Evolutionary conservation across 2,113 vertebrate genomes (phyloP).

Genomic region (Mionectes macconnelli): DNA sequence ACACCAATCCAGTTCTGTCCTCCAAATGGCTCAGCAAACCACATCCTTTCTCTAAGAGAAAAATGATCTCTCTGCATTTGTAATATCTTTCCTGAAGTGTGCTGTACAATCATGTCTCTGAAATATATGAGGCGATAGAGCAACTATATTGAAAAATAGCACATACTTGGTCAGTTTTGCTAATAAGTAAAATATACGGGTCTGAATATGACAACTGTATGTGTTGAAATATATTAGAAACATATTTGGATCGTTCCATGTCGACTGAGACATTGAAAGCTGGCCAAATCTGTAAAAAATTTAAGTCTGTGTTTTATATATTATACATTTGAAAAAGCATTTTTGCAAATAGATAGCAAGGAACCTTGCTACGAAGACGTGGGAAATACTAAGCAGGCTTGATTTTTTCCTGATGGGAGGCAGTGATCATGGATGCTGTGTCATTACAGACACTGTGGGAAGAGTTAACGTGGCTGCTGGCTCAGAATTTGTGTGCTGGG

Average conservation of each 20-base stretch:
- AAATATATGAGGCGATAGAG: conserved; percentile 64
- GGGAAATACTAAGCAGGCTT: conserved; percentile 22
- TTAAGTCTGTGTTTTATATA: conserved; percentile 26
- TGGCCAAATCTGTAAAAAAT: conserved; percentile 42
- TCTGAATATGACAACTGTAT: conserved; percentile 55
- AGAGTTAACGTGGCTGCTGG: conserved; percentile 41
- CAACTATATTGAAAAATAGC: conserved; percentile 62
- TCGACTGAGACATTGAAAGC: conserved; percentile 20
- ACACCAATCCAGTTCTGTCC: background rate
- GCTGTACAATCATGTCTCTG: conserved; percentile 44
- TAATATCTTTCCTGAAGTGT: conserved; percentile 59
- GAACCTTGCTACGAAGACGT: background rate
- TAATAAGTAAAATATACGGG: conserved; percentile 49
- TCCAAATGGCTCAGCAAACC: conserved; percentile 28
- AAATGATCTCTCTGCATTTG: conserved; percentile 32
- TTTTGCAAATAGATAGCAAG: conserved; percentile 37
- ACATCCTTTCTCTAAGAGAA: conserved; percentile 47
- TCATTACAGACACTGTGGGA: conserved; percentile 32
- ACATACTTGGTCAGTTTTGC: conserved; percentile 59
- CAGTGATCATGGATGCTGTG: conserved; percentile 14
- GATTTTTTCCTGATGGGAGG: conserved; percentile 57
- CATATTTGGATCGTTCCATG: conserved; percentile 42
- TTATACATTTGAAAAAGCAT: background rate
- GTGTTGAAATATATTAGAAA: conserved; percentile 67
- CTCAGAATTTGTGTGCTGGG: conserved; percentile 17